These are phyloP conservation scores for Pterois miles DNA, from an alignment of 2,797 vertebrate genomes.

Conservation along the genomic window DNA sequence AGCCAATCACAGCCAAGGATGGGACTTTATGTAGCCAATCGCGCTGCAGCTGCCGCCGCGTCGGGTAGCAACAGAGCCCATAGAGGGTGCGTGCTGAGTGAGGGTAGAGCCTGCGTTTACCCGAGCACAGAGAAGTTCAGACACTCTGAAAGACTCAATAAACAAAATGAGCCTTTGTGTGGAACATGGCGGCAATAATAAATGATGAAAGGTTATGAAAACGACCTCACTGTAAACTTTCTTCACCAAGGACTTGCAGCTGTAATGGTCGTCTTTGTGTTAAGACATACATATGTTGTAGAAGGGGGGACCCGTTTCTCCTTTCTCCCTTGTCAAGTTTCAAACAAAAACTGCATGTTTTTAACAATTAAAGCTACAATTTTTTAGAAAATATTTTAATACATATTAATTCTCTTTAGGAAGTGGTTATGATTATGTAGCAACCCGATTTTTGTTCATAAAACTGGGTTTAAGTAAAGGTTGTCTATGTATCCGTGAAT, in stretches of 20 bases:
- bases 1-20: conserved; percentile 74
- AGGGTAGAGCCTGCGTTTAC: conserved; percentile 60
- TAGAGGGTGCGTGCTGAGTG: conserved; percentile 76
- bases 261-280: not conserved
- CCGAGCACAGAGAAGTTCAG: conserved; percentile 77
- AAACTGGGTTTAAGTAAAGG: conserved; percentile 29
- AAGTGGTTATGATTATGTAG: not conserved
- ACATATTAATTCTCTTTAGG: not conserved
- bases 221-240: not conserved
- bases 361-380: not conserved
- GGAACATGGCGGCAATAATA: not conserved
- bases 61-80: conserved; percentile 87
- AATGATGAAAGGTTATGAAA: not conserved
- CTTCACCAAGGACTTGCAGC: not conserved
- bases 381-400: not conserved
- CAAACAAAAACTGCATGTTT: not conserved
- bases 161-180: conserved; percentile 38
- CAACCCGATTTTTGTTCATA: not conserved
- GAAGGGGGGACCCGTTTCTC: not conserved
- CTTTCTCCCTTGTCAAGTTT: not conserved
- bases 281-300: not conserved
- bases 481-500: conserved; percentile 62
- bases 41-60: conserved; percentile 79
- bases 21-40: conserved; percentile 76
- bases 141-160: conserved; percentile 63